Percentiles rank a stretch among this genome's conserved stretches.
These are phyloP conservation scores for Eremobia ochroleuca DNA, from an alignment of 2,888 invertebrate genomes.

Conservation along the genomic window DNA sequence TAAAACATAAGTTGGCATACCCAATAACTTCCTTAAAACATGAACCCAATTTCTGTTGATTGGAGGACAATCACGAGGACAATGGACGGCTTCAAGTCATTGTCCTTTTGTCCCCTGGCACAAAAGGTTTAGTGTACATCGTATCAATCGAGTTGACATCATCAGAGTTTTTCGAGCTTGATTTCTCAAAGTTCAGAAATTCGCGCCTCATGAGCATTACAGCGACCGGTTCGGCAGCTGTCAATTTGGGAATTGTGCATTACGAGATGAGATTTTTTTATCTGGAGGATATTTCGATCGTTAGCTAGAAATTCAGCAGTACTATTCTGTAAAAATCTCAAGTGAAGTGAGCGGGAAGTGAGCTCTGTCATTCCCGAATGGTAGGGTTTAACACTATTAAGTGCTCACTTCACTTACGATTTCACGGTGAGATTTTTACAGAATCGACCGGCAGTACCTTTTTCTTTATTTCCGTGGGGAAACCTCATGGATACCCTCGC, in stretches of 20 bases:
- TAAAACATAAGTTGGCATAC: not conserved
- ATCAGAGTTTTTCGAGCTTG: not conserved
- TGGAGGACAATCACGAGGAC: no score
- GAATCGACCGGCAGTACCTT: no score
- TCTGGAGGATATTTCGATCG: not conserved
- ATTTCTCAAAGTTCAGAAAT: not conserved
- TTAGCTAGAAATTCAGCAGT: not conserved
- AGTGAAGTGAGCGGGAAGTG: no score
- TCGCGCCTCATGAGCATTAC: conserved; percentile 14
- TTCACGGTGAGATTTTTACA: no score
- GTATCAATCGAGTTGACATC: conserved; percentile 21
- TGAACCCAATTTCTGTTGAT: conserved; percentile 18
- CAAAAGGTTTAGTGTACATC: conserved; percentile 12
- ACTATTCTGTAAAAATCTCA: no score
- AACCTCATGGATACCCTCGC: no score
- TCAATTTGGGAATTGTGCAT: conserved; percentile 12
- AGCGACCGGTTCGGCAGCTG: conserved; percentile 7
- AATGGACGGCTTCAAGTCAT: conserved; percentile 12
- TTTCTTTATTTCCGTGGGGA: no score
- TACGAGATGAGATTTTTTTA: not conserved
- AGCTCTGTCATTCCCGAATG: no score
- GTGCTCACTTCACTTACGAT: no score
- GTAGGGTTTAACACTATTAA: no score
- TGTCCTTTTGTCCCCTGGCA: conserved; percentile 12
- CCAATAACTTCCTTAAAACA: conserved; percentile 1